phyloP scores from a whole-genome alignment of 2,797 vertebrate genomes.

The Acropternis orthonyx region DNA sequence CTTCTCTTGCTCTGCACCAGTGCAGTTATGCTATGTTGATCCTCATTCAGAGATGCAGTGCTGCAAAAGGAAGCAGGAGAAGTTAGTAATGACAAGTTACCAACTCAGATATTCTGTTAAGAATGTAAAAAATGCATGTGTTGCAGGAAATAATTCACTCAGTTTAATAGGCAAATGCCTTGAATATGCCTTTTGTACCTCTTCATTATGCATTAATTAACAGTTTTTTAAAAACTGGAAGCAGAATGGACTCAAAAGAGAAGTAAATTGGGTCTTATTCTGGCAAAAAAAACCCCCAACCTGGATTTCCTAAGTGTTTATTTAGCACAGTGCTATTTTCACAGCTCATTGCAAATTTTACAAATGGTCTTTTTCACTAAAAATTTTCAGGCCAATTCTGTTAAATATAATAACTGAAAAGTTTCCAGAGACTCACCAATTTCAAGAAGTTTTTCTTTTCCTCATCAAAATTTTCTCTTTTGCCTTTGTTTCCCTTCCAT shows the following conservation, averaged over 20 bases:
- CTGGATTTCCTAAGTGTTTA: neutral
- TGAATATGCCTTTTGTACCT: neutral
- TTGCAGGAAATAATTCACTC: neutral
- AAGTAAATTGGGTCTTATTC: neutral
- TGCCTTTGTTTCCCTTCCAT: neutral
- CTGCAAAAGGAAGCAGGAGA: neutral
- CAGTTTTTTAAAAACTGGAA: neutral
- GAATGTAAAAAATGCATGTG: neutral
- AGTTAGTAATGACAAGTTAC: neutral
- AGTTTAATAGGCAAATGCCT: neutral
- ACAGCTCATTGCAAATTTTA: neutral
- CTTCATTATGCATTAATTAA: neutral
- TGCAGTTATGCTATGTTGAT: fast-evolving
- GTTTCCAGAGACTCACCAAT: neutral
- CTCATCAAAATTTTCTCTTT: neutral
- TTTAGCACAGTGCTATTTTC: neutral
- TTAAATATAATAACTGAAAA: neutral
- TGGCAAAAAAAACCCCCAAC: fast-evolving
- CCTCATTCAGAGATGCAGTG: neutral
- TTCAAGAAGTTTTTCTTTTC: neutral
- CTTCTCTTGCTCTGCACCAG: neutral
- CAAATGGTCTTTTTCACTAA: neutral
- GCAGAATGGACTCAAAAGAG: neutral
- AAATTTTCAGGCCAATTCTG: neutral
- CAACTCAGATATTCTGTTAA: neutral